Evolutionary conservation across 64 coral and sea anemone genomes (phyloP).

Genomic region (Montipora cactus): DNA sequence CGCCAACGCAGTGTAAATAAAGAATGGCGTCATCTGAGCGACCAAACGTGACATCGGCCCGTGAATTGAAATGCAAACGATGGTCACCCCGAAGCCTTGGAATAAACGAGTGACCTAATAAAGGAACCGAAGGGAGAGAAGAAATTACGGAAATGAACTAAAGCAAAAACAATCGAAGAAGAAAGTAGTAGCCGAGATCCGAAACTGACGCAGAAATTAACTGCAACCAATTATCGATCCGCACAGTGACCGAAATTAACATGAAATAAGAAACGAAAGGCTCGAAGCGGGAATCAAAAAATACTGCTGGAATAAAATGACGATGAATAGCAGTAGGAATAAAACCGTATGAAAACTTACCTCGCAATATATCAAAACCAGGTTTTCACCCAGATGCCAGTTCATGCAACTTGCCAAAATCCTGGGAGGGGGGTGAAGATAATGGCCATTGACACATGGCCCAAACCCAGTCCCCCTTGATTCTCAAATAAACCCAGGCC

Average conservation of each 20-base stretch:
- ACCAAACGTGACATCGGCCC: constrained; percentile 9
- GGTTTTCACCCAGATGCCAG: not conserved
- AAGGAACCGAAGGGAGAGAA: not conserved
- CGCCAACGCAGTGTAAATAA: constrained; percentile 40
- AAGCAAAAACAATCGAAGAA: not conserved
- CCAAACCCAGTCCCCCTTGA: too few species aligned
- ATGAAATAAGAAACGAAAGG: not conserved
- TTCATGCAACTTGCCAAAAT: not conserved
- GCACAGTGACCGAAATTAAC: not conserved
- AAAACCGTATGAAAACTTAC: constrained; percentile 5
- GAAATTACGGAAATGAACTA: not conserved
- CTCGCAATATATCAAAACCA: not conserved
- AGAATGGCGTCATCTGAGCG: constrained; percentile 1
- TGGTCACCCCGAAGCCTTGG: not conserved
- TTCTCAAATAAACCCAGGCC: too few species aligned
- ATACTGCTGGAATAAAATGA: not conserved
- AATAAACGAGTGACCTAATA: constrained; percentile 3
- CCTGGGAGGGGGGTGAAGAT: not conserved
- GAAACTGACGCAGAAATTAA: too few species aligned
- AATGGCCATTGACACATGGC: not conserved
- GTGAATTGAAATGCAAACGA: not conserved
- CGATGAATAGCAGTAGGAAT: not conserved
- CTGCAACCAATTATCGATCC: not conserved
- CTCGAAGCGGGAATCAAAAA: not conserved
- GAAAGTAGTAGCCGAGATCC: not conserved